Evolutionary conservation across 37 sponge, comb jelly and placozoan genomes (phyloP), one percentile per base, ranked within the genome.

Genomic region (Dysidea cf. avara): DNA sequence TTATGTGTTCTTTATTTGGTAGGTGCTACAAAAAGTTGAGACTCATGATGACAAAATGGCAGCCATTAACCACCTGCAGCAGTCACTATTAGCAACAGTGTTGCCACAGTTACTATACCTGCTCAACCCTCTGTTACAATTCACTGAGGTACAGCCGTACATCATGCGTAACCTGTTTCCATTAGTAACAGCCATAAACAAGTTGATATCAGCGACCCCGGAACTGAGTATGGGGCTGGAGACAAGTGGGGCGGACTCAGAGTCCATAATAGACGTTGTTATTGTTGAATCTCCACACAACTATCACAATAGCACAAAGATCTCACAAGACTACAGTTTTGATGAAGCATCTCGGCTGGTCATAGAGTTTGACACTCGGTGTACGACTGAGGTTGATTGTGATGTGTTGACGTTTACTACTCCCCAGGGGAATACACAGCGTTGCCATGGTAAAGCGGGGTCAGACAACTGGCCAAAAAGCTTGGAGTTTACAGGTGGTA

Each of bases 281-380:
- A 61, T 56, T 1, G 57, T 79, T 20, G 92, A 91, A 53, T 86
- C 87, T 7, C 24, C 64, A 13, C 92, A 91, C 51, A 86, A 87
- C 63, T 91, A 91, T 29, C 84, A 87, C 57, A 82, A 91, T 83
- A 91, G 82, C 51, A 14, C 71, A 0, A 38, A 53, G 16, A 24
- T 83, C 14, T 32, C 37, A 16, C 35, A 81, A 56, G 60, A 72
- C 48, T 81, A 72, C 50, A 25, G 65, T 24, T 53, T 49, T 65
- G 74, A 66, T 3, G 64, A 40, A 54, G 87, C 87, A 54, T 38
- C 61, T 1, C 70, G 40, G 60, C 77, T 94, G 40, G 24, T 75
- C 9, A 50, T 94, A 12, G 94, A 94, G 25, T 94, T 94, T 82
- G 94, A 94, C 61, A n/a, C 53, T 17, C 59, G 83, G 35, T 89